phyloP scores from a whole-genome alignment of 2,113 vertebrate species.

The Oxygymnocypris stewartii region DNA sequence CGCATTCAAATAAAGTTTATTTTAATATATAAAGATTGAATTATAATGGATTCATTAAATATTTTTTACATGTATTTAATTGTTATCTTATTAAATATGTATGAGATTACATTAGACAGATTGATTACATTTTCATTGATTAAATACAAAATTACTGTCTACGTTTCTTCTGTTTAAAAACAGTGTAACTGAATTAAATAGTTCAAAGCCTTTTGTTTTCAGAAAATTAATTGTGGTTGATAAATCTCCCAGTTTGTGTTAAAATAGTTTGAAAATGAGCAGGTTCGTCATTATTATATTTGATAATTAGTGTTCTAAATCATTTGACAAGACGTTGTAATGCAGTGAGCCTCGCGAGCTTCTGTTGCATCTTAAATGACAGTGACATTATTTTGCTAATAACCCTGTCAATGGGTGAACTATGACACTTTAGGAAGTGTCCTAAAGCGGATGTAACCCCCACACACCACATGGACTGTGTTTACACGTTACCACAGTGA shows the following conservation, averaged over 20 bases:
- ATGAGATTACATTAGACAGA: neutral
- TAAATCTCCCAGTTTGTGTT: neutral
- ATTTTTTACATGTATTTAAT: neutral
- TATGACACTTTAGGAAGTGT: neutral
- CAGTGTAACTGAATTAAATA: neutral
- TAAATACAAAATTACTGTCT: neutral
- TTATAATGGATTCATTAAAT: neutral
- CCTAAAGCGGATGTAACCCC: neutral
- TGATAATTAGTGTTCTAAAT: neutral
- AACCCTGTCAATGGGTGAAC: neutral
- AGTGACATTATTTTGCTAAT: neutral
- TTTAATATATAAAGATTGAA: neutral
- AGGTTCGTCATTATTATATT: neutral
- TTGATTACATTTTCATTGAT: neutral
- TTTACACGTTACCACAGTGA: conserved; percentile 27
- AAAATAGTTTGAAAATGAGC: neutral
- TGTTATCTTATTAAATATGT: neutral
- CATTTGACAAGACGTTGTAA: neutral
- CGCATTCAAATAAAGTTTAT: neutral
- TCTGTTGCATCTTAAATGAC: neutral
- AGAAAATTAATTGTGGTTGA: neutral
- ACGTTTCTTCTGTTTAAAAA: neutral
- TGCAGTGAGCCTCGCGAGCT: neutral
- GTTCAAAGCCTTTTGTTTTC: neutral
- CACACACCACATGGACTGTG: neutral